phyloP scores from a whole-genome alignment of 2,113 vertebrate genomes.

The Numida meleagris region DNA sequence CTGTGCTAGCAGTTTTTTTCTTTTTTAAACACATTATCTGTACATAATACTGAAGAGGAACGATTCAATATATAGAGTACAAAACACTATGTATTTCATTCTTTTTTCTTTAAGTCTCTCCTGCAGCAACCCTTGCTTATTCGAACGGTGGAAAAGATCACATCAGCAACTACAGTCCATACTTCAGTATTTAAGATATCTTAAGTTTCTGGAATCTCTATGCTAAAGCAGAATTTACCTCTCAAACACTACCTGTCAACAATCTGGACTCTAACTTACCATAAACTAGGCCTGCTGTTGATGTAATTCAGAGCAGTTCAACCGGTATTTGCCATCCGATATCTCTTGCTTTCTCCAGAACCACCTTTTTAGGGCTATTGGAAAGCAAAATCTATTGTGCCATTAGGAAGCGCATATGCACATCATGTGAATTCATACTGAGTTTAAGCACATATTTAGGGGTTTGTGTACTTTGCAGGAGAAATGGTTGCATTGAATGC shows the following conservation, averaged over 20 bases:
- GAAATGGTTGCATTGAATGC: not conserved
- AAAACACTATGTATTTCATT: not conserved
- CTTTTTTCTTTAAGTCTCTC: not conserved
- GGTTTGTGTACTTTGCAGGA: not conserved
- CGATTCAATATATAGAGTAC: not conserved
- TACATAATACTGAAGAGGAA: not conserved
- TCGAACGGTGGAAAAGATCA: not conserved
- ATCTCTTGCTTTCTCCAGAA: not conserved
- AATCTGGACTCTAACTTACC: not conserved
- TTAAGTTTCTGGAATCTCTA: not conserved
- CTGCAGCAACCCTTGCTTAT: not conserved
- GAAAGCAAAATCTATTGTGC: not conserved
- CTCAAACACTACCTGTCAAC: not conserved
- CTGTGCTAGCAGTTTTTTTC: not conserved
- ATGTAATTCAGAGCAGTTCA: not conserved
- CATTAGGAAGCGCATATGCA: not conserved
- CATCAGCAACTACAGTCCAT: not conserved
- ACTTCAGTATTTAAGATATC: not conserved
- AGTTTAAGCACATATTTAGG: not conserved
- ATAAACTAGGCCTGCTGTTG: not conserved
- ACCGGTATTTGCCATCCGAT: not conserved
- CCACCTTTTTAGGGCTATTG: not conserved
- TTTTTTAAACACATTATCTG: not conserved
- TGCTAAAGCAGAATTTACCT: not conserved
- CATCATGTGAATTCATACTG: not conserved